A percentile compares a stretch with the other conserved stretches of the same genome.
phyloP scores from a whole-genome alignment of 2,888 invertebrate genomes.

The Ophion ventricosus region DNA sequence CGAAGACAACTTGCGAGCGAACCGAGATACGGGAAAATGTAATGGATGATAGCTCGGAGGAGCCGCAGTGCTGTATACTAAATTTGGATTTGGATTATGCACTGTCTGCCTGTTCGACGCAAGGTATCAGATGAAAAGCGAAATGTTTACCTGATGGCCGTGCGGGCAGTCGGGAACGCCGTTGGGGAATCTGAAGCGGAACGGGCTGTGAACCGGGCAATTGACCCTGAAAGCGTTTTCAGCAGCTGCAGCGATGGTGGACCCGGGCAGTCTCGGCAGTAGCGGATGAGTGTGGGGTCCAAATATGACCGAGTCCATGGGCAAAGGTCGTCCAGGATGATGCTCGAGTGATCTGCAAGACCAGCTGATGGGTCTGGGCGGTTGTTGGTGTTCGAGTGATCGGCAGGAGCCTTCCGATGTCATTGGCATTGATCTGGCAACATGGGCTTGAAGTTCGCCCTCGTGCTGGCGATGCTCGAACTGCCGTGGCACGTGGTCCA shows the following conservation, averaged over 20 bases:
- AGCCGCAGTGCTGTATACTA: too few species aligned
- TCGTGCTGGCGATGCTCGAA: constrained; percentile 79
- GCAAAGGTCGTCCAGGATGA: constrained; percentile 83
- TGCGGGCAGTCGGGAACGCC: constrained; percentile 84
- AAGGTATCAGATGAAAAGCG: neutral
- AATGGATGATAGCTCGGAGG: too few species aligned
- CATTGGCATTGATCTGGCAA: constrained; percentile 69
- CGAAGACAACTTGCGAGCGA: too few species aligned
- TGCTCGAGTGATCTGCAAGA: constrained; percentile 81
- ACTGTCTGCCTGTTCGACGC: neutral
- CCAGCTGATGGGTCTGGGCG: constrained; percentile 75
- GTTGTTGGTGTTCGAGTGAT: constrained; percentile 73
- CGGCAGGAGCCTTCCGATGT: constrained; percentile 70
- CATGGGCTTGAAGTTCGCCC: constrained; percentile 64
- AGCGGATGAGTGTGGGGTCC: constrained; percentile 84
- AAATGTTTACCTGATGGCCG: constrained; percentile 79
- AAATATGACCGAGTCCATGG: constrained; percentile 84
- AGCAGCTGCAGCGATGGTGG: constrained; percentile 75
- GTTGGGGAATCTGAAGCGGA: constrained; percentile 86
- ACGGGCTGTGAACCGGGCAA: constrained; percentile 91
- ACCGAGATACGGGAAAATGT: too few species aligned
- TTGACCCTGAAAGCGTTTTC: constrained; percentile 85
- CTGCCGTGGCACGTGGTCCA: constrained; percentile 79
- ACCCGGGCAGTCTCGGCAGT: constrained; percentile 83
- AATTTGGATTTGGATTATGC: too few species aligned